Base-by-base conservation (phyloP, 2,888 invertebrate genomes). In the Euclidia mi region DNA sequence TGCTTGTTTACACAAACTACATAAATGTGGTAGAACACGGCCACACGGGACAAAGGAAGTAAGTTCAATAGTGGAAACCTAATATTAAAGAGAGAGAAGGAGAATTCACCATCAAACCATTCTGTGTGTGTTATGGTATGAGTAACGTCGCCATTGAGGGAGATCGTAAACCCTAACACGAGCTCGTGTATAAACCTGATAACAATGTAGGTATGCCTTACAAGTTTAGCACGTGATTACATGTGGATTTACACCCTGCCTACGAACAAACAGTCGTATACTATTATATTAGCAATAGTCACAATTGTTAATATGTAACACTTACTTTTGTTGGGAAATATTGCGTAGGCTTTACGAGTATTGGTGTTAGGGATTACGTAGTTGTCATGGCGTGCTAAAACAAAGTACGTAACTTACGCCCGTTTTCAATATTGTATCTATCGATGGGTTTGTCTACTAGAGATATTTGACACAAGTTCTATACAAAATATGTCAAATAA, bases 41-140 rank as follows among this genome's bases (percentile, higher is more conserved):
- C n/a, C n/a, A n/a, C n/a, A n/a, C 49, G 51, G 72, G 46, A 71
- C 78, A 84, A 85, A 84, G 78, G 79, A 78, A 79, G 80, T 72
- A 74, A 65, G 80, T 82, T 73, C 72, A 81, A 35, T 38, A 38
- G 4, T 25, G 2, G 6, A 25, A 25, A 25, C 20, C 38, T 10
- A 17, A 38, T 38, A 38, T 38, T 18, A 11, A 14, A 14, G 15
- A 0, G 35, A 35, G 0, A 1, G 17, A 7, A 12, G 18, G 9
- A 38, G 18, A 38, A 47, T 47, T 18, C 11, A 12, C 38, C 4
- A 10, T 38, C 10, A 25, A 42, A 25, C 20, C 41, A 49, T 34
- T 34, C 0, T 43, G 18, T 17, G 11, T 10, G n/a, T 32, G 10
- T 34, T 4, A 17, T 25, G 42, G 35, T 41, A 43, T 43, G 45